Evolutionary conservation across 2,113 vertebrate genomes (phyloP).

Genomic region (Gymnocephalus cernua): DNA sequence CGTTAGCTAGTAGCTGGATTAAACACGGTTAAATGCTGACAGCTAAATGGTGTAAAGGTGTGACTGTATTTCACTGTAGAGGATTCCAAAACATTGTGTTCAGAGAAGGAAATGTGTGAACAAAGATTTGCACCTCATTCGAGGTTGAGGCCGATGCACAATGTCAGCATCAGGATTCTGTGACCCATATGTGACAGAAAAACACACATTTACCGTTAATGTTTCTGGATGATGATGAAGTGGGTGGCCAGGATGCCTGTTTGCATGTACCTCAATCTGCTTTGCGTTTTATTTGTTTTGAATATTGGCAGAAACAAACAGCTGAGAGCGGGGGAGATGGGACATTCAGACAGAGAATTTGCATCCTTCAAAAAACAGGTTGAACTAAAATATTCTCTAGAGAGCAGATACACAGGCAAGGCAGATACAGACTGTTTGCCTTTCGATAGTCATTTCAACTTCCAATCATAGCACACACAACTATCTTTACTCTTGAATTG

Average conservation of each 20-base stretch:
- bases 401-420: not conserved
- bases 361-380: not conserved
- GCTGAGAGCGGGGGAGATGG: constrained; percentile 26
- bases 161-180: constrained; percentile 22
- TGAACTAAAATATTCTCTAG: not conserved
- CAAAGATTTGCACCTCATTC: not conserved
- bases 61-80: too few relatives aligned
- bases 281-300: constrained; percentile 6
- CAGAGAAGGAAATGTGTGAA: not conserved
- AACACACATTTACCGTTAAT: constrained; percentile 8
- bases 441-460: not conserved
- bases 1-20: too few relatives aligned
- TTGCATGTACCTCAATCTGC: constrained; percentile 10
- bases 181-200: constrained; percentile 45
- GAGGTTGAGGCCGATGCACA: not conserved
- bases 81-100: not conserved
- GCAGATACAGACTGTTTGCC: not conserved
- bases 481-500: not conserved
- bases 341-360: constrained; percentile 11
- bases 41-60: too few relatives aligned
- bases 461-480: not conserved
- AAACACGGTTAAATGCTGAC: too few relatives aligned
- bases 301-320: constrained; percentile 22
- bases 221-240: constrained; percentile 20
- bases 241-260: constrained; percentile 20